phyloP scores from a whole-genome alignment of 2,888 invertebrate species.

The Galerucella calmariensis region DNA sequence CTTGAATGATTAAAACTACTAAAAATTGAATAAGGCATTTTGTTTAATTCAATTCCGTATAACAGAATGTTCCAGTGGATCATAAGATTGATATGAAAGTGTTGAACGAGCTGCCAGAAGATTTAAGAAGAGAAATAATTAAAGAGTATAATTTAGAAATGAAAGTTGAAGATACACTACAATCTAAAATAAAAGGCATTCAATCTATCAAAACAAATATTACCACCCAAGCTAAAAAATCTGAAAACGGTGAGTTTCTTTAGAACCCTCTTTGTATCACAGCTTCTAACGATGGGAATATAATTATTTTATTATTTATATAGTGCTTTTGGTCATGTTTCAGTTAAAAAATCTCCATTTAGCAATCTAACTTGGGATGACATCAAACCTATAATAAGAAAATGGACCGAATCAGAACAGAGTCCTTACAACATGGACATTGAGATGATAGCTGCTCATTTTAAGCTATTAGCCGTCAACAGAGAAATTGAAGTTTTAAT shows the following conservation, averaged over 20 bases:
- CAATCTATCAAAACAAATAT: background rate
- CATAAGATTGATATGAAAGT: slow-evolving; percentile 69
- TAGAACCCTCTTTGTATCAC: too few species aligned
- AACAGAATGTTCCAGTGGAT: slow-evolving; percentile 23
- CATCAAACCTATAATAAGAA: slow-evolving; percentile 69
- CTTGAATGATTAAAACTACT: too few species aligned
- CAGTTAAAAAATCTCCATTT: slow-evolving; percentile 48
- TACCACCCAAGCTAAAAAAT: background rate
- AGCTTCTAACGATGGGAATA: too few species aligned
- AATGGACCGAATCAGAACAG: slow-evolving; percentile 74
- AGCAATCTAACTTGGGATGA: slow-evolving; percentile 62
- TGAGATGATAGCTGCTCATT: slow-evolving; percentile 71
- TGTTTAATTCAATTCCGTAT: slow-evolving; percentile 5
- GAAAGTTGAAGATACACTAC: slow-evolving; percentile 32
- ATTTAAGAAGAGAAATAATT: slow-evolving; percentile 71
- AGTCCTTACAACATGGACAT: slow-evolving; percentile 74
- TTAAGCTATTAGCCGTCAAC: slow-evolving; percentile 64
- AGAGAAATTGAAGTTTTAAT: slow-evolving; percentile 63
- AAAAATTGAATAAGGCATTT: too few species aligned
- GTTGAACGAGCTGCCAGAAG: slow-evolving; percentile 71
- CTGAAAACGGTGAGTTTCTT: slow-evolving; percentile 1
- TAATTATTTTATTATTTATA: too few species aligned
- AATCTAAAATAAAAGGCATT: slow-evolving; percentile 20
- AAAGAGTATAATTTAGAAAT: slow-evolving; percentile 63
- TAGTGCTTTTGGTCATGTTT: slow-evolving; percentile 7